Conservation (phyloP, 37 sponge, comb jelly and placozoan species). For the Diacarnus erythraeanus region DNA sequence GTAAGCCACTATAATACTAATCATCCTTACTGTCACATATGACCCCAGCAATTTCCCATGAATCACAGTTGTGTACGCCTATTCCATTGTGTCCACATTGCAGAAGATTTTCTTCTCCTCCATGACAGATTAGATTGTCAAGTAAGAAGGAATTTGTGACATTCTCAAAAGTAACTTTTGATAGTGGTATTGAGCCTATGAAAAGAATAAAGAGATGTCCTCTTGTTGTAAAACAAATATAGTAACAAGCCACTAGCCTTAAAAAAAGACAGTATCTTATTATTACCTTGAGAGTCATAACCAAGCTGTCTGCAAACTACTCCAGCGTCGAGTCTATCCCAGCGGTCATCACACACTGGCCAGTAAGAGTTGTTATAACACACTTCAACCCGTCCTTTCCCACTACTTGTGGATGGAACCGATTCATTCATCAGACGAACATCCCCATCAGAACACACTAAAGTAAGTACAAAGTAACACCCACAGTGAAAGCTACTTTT, state of each 20-base stretch:
- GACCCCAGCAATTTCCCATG: not conserved
- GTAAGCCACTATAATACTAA: not conserved
- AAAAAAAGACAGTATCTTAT: no score
- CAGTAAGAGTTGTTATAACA: slow-evolving; percentile 20
- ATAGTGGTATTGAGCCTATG: not conserved
- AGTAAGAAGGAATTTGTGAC: not conserved
- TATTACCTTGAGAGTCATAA: not conserved
- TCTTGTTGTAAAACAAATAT: not conserved
- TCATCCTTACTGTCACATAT: slow-evolving; percentile 6
- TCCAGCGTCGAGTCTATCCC: slow-evolving; percentile 31
- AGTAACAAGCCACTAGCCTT: not conserved
- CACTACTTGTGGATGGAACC: not conserved
- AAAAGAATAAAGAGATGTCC: no score
- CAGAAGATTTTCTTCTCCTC: not conserved
- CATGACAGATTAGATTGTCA: not conserved
- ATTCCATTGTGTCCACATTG: slow-evolving; percentile 4
- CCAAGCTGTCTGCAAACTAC: slow-evolving; percentile 34
- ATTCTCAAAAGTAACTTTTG: not conserved
- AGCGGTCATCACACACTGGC: slow-evolving; percentile 47
- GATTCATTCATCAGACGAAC: slow-evolving; percentile 33
- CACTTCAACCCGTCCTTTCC: slow-evolving; percentile 39
- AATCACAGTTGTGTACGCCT: slow-evolving; percentile 1
- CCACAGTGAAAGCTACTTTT: no score
- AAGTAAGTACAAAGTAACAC: no score
- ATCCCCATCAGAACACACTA: slow-evolving; percentile 24